Conservation (phyloP, 92 coral and sea anemone species). For the Nematostella vectensis region DNA sequence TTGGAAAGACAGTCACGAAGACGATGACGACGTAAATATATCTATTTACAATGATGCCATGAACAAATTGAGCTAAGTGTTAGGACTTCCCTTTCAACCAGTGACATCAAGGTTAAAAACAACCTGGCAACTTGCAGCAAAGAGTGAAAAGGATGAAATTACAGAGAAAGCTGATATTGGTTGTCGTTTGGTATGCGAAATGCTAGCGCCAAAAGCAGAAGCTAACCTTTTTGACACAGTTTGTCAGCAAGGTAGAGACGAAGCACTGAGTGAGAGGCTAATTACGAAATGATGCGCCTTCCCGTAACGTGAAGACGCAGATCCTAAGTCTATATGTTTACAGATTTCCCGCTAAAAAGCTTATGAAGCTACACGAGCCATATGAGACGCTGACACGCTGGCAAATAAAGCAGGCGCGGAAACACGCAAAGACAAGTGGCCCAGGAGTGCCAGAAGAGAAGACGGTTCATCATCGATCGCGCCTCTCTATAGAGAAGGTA, state of each 20-base stretch:
- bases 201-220: slow-evolving; percentile 14
- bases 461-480: slow-evolving; percentile 14
- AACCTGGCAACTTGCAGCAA: slow-evolving; percentile 7
- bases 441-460: slow-evolving; percentile 25
- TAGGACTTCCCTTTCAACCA: background rate
- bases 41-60: background rate
- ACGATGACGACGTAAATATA: too few species aligned
- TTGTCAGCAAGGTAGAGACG: slow-evolving; percentile 3
- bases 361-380: background rate
- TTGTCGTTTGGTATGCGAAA: slow-evolving; percentile 8
- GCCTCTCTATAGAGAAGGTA: slow-evolving; percentile 8
- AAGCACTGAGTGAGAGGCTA: background rate
- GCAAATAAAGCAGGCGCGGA: slow-evolving; percentile 36
- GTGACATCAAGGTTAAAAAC: background rate
- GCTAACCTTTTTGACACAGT: slow-evolving; percentile 3
- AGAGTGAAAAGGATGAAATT: slow-evolving; percentile 4
- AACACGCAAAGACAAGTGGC: slow-evolving; percentile 32
- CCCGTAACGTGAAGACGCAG: slow-evolving; percentile 14
- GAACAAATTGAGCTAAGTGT: background rate
- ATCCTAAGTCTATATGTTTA: slow-evolving; percentile 1
- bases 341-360: background rate
- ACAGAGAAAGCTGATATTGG: slow-evolving; percentile 17
- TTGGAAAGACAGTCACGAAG: too few species aligned
- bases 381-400: slow-evolving; percentile 12
- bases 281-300: slow-evolving; percentile 10